Base-by-base conservation (phyloP, 64 coral and sea anemone species). In the Montipora efflorescens region DNA sequence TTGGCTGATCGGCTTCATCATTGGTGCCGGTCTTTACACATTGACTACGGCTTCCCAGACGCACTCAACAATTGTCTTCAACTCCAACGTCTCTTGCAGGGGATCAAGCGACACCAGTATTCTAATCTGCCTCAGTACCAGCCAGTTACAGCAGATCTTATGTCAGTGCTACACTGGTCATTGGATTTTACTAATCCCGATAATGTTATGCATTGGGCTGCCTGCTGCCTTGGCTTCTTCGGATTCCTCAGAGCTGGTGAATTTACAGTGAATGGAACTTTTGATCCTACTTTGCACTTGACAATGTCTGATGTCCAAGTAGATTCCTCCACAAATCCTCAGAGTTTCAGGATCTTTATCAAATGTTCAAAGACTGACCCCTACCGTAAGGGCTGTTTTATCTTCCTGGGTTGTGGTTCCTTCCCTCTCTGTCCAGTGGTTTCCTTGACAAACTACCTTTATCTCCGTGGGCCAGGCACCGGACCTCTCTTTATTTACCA, bases 31-130 rank as follows among this genome's bases (percentile, higher is more conserved):
- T 67, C 89, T 14, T 57, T 90, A 16, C 89, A 80, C 44, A 80
- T 90, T 50, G 89, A 90, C 51, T 77, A 47, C 8, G 89, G 89
- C 10, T 66, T 80, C 43, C 50, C 74, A 14, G 89, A 90, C 25
- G 28, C 76, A 28, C 77, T 80, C 55, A 15, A 59, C 11, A 45
- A 69, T 16, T 49, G 75, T 58, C 89, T 79, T 5, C 74, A 59
- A 59, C 59, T 90, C 3, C 75, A 80, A 47, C 25, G 7, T 13
- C 74, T 90, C 51, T 51, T 90, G 11, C 18, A 48, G 3, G 58
- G 77, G n/a, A 80, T 90, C 20, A 80, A 90, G 28, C 76, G 53
- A 16, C 50, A 76, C 43, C 89, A 79, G 43, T 19, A 7, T 5
- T 55, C 74, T 8, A 46, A 58, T n/a, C 15, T 59, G 15, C 59